Percentiles rank a stretch among this genome's conserved stretches.
Evolutionary conservation across 2,113 vertebrate genomes (phyloP).

Genomic region (Trematomus loennbergii): DNA sequence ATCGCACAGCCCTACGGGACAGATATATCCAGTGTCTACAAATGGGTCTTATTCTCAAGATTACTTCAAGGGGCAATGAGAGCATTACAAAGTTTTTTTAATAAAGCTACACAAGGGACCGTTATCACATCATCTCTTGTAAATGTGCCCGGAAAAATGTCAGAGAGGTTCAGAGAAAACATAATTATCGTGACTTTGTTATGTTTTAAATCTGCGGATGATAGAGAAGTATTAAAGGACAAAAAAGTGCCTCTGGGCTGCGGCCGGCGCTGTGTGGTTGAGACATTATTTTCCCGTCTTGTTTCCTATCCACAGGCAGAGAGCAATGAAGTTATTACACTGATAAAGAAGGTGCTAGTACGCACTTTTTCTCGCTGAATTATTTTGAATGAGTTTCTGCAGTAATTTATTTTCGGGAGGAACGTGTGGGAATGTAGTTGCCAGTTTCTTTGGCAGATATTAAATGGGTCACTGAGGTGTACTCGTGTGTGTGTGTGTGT

Average conservation of each 20-base stretch:
- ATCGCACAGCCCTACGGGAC: too few relatives aligned
- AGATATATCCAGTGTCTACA: not conserved
- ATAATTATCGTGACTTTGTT: not conserved
- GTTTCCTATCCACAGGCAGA: conserved; percentile 23
- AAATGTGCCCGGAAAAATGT: conserved; percentile 8
- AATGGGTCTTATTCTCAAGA: not conserved
- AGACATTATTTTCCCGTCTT: conserved; percentile 13
- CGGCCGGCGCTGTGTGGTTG: not conserved
- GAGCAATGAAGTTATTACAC: conserved; percentile 52
- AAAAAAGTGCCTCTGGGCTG: conserved; percentile 22
- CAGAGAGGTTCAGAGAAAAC: not conserved
- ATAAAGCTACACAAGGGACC: conserved; percentile 12
- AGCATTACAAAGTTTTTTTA: conserved; percentile 7
- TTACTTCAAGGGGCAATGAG: not conserved
- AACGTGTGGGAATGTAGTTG: conserved; percentile 38
- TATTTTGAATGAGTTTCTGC: conserved; percentile 52
- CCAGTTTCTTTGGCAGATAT: conserved; percentile 55
- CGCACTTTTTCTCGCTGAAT: conserved; percentile 50
- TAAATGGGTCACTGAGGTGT: conserved; percentile 63
- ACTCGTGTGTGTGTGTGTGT: conserved; percentile 16
- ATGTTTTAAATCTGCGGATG: conserved; percentile 17
- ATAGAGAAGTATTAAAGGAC: conserved; percentile 4
- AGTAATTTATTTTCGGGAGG: conserved; percentile 45
- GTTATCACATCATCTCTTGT: conserved; percentile 12
- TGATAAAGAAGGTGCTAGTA: conserved; percentile 49